Evolutionary conservation across 2,888 invertebrate species (phyloP).

Genomic region (Leucophora obtusa): DNA sequence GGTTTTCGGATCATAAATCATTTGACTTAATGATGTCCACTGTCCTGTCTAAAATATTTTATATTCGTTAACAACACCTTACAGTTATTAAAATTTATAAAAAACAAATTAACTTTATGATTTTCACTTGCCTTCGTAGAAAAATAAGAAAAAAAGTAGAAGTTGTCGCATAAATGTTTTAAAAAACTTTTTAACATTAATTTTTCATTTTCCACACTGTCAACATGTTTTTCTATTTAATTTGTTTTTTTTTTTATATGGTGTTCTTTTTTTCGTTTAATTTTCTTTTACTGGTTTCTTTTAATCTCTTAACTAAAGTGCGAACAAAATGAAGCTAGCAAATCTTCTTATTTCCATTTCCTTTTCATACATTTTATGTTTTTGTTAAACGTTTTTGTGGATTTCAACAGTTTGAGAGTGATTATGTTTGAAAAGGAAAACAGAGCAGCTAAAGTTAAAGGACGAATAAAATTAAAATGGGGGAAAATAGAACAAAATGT

Average conservation of each 20-base stretch:
- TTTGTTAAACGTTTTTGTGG: conserved; percentile 30
- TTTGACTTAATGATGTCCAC: too few species aligned
- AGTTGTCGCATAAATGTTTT: conserved; percentile 24
- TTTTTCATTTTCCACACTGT: conserved; percentile 37
- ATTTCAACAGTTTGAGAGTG: conserved; percentile 16
- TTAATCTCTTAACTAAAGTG: background rate
- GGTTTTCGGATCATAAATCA: too few species aligned
- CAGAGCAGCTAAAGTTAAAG: conserved; percentile 17
- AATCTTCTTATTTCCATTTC: background rate
- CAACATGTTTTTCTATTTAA: conserved; percentile 9
- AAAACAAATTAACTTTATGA: conserved; percentile 20
- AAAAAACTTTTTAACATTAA: conserved; percentile 43
- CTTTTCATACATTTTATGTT: background rate
- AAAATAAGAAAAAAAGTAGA: background rate
- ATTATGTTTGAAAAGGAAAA: conserved; percentile 21
- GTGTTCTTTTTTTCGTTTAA: background rate
- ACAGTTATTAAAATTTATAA: background rate
- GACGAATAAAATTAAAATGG: conserved; percentile 63
- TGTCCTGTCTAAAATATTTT: too few species aligned
- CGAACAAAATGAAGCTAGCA: background rate
- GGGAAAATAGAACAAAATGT: conserved; percentile 72
- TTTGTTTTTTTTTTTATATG: background rate
- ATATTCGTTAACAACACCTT: background rate
- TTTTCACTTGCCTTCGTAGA: background rate
- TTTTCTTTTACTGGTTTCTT: background rate